These are phyloP conservation scores for Aproaerema taeniolella DNA, from an alignment of 2,888 invertebrate genomes.

Conservation along the genomic window DNA sequence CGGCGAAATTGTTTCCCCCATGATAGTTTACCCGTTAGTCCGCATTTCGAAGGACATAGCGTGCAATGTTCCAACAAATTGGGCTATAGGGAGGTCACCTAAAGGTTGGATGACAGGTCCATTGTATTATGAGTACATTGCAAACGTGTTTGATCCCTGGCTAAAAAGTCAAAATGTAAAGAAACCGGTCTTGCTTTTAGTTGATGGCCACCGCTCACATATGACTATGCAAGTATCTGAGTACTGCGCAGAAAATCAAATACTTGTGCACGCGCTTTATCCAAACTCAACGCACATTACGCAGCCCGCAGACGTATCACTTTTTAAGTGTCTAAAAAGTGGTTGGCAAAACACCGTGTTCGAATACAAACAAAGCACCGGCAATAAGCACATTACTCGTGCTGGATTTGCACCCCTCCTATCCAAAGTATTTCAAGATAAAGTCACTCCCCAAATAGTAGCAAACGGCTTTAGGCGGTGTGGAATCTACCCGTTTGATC, in stretches of 20 bases:
- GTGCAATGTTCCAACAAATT: constrained; percentile 27
- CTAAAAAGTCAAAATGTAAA: constrained; percentile 30
- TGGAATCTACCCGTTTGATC: not conserved
- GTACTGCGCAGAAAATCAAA: constrained; percentile 37
- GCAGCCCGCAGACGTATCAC: constrained; percentile 41
- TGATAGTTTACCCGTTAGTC: constrained; percentile 16
- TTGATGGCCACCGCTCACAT: constrained; percentile 47
- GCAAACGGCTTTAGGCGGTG: constrained; percentile 1
- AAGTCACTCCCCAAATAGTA: constrained; percentile 6
- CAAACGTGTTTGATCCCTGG: constrained; percentile 40
- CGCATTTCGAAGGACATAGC: constrained; percentile 17
- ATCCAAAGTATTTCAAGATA: constrained; percentile 10
- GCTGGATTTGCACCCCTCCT: constrained; percentile 14
- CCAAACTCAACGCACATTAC: constrained; percentile 43
- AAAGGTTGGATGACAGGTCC: constrained; percentile 44
- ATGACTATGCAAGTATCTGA: constrained; percentile 35
- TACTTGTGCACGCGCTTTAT: too few relatives aligned
- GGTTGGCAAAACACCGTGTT: too few relatives aligned
- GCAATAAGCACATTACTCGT: too few relatives aligned
- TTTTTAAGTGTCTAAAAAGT: too few relatives aligned
- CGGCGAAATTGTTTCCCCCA: constrained; percentile 14
- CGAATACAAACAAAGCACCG: too few relatives aligned
- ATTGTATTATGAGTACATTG: constrained; percentile 42
- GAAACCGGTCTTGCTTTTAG: constrained; percentile 38
- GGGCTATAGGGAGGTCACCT: constrained; percentile 39